These are phyloP conservation scores for Bryconaethiops microstoma DNA, from an alignment of 2,797 vertebrate genomes.

Conservation along the genomic window DNA sequence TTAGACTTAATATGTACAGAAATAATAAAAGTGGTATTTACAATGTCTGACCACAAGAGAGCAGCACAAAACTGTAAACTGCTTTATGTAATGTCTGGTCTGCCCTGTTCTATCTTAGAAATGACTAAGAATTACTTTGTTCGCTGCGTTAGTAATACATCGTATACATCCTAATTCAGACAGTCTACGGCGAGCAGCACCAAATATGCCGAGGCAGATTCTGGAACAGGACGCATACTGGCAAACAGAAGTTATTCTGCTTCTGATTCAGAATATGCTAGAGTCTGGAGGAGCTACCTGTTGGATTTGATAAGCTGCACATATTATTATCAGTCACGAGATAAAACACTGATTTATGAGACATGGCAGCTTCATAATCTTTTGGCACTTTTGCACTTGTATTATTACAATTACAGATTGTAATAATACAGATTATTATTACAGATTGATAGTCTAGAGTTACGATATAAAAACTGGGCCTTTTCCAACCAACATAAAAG, in stretches of 20 bases:
- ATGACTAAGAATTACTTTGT: neutral
- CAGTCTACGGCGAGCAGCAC: neutral
- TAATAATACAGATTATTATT: too few species aligned
- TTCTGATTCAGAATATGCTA: neutral
- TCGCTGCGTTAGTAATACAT: neutral
- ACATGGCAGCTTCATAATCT: neutral
- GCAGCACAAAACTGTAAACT: constrained; percentile 63
- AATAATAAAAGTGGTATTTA: constrained; percentile 82
- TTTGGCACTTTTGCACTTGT: constrained; percentile 24
- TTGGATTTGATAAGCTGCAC: neutral
- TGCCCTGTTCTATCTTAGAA: neutral
- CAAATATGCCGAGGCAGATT: neutral
- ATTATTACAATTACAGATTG: too few species aligned
- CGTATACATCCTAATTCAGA: neutral
- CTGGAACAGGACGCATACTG: neutral
- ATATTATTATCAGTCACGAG: neutral
- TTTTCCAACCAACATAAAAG: neutral
- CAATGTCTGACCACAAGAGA: constrained; percentile 79
- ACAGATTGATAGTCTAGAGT: neutral
- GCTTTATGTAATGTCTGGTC: neutral
- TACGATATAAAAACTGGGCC: neutral
- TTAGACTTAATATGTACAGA: constrained; percentile 74
- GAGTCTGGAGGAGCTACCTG: neutral
- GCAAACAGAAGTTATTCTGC: neutral
- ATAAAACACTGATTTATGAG: neutral